A percentile compares a stretch with the other conserved stretches of the same genome.
Evolutionary conservation across 2,113 vertebrate genomes (phyloP).

Genomic region (Lathamus discolor): DNA sequence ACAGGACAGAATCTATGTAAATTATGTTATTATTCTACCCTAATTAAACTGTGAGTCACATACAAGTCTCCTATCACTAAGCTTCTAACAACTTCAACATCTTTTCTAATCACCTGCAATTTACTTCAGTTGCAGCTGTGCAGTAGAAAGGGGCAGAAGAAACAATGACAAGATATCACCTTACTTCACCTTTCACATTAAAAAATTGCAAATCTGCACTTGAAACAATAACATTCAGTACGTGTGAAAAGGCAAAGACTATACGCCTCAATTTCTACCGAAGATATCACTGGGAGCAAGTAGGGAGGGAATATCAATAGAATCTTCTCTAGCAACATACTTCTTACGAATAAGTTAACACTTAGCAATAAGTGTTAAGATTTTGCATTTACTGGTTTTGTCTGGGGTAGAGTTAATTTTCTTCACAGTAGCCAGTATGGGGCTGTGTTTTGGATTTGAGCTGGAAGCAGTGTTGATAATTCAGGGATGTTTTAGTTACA

Average conservation of each 20-base stretch:
- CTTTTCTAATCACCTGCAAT: conserved; percentile 16
- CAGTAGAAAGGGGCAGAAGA: background rate
- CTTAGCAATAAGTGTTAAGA: background rate
- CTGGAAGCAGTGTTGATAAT: background rate
- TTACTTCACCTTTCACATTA: background rate
- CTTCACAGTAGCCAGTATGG: background rate
- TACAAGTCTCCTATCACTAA: background rate
- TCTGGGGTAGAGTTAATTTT: background rate
- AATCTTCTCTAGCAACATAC: background rate
- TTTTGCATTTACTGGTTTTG: background rate
- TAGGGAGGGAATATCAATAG: background rate
- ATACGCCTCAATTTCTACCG: background rate
- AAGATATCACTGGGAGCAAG: background rate
- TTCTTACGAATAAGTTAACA: background rate
- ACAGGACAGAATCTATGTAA: background rate
- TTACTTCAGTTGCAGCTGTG: background rate
- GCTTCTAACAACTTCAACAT: background rate
- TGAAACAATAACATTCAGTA: background rate
- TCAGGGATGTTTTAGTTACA: background rate
- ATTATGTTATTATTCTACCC: background rate
- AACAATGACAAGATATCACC: background rate
- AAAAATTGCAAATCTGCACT: background rate
- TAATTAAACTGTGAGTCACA: conserved; percentile 6
- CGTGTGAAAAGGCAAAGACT: background rate
- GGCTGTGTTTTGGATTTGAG: background rate